phyloP scores from a whole-genome alignment of 2,113 vertebrate species.

The Nycticebus coucang region DNA sequence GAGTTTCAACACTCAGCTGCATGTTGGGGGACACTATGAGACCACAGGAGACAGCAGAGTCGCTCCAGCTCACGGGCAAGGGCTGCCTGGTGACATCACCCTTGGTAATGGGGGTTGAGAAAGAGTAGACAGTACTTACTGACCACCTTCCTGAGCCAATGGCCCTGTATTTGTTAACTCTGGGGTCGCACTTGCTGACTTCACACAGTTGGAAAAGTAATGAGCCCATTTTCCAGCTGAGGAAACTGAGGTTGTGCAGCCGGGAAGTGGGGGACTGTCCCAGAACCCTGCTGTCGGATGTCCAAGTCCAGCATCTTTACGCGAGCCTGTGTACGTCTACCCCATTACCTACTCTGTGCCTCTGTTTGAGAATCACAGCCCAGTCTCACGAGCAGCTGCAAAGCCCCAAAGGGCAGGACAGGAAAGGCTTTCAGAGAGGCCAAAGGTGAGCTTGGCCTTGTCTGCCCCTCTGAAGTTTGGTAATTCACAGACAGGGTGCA shows the following conservation, averaged over 20 bases:
- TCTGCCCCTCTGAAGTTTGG: neutral
- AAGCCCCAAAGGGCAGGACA: neutral
- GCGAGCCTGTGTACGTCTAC: neutral
- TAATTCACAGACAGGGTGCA: neutral
- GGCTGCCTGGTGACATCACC: neutral
- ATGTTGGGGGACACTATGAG: fast-evolving
- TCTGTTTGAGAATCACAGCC: neutral
- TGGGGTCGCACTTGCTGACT: fast-evolving
- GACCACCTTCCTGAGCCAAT: neutral
- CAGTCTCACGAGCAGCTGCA: neutral
- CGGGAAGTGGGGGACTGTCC: neutral
- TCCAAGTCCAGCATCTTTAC: neutral
- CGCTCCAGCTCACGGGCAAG: neutral
- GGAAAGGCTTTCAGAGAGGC: neutral
- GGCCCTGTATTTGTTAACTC: fast-evolving
- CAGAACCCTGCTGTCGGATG: fast-evolving
- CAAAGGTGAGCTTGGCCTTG: neutral
- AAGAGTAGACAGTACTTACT: fast-evolving
- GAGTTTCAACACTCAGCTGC: neutral
- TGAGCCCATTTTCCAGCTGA: neutral
- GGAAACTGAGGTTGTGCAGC: neutral
- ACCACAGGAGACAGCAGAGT: neutral
- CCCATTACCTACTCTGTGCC: neutral
- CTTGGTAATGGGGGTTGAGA: neutral
- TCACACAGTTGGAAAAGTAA: fast-evolving